These are phyloP conservation scores for Spodoptera littoralis DNA, from an alignment of 2,888 invertebrate genomes.

Conservation along the genomic window DNA sequence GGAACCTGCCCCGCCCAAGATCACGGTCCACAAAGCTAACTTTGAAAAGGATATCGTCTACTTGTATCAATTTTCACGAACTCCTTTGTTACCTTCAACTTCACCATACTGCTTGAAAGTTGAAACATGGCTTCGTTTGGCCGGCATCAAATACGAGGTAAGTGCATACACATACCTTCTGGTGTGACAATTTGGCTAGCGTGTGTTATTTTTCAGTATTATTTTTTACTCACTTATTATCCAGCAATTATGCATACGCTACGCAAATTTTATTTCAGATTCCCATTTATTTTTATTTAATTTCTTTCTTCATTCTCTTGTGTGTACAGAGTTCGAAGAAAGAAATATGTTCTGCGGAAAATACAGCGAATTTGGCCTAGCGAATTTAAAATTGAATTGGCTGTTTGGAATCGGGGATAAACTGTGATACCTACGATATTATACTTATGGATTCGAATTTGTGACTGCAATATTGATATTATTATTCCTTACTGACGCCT, in stretches of 20 bases:
- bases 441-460: too few relatives aligned
- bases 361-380: slow-evolving; percentile 49
- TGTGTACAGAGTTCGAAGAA: too few relatives aligned
- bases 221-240: background rate
- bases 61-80: slow-evolving; percentile 97
- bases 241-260: slow-evolving; percentile 11
- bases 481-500: too few relatives aligned
- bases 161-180: slow-evolving; percentile 67
- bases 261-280: slow-evolving; percentile 17
- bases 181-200: slow-evolving; percentile 52
- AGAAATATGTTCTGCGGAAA: slow-evolving; percentile 3
- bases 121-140: slow-evolving; percentile 97
- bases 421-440: too few relatives aligned
- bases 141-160: slow-evolving; percentile 98
- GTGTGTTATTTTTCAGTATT: slow-evolving; percentile 5
- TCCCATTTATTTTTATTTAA: background rate
- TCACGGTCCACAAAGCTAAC: slow-evolving; percentile 95
- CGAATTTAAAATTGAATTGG: slow-evolving; percentile 32
- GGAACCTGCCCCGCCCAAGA: slow-evolving; percentile 92
- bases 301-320: background rate
- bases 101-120: slow-evolving; percentile 98
- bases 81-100: slow-evolving; percentile 95
- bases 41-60: slow-evolving; percentile 98
- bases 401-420: background rate
- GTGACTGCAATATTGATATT: too few relatives aligned